A percentile compares a stretch with the other conserved stretches of the same genome.
Evolutionary conservation across 1,140 invertebrate genomes (phyloP).

Genomic region (Psix sp.): DNA sequence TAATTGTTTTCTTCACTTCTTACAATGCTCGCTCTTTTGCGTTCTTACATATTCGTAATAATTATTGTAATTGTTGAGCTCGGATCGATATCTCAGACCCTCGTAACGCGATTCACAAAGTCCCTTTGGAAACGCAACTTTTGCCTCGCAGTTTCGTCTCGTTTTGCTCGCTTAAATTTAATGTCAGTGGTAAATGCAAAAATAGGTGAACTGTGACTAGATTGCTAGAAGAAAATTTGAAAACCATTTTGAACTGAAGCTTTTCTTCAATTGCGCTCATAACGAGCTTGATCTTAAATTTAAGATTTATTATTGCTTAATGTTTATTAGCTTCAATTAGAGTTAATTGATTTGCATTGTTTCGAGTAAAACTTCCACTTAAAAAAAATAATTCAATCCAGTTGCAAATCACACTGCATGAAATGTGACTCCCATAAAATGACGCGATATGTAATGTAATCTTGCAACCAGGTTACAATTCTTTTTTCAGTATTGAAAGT

Average conservation of each 20-base stretch:
- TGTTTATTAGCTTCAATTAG: no score
- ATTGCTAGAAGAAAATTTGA: slow-evolving; percentile 31
- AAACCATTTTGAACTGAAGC: not conserved
- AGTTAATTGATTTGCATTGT: no score
- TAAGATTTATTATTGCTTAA: no score
- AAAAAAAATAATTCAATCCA: no score
- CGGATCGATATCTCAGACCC: slow-evolving; percentile 50
- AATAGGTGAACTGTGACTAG: slow-evolving; percentile 31
- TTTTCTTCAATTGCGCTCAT: not conserved
- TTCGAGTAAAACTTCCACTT: no score
- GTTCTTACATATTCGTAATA: slow-evolving; percentile 57
- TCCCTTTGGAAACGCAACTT: not conserved
- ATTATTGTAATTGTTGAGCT: slow-evolving; percentile 74
- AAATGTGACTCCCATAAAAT: no score
- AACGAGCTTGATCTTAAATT: not conserved
- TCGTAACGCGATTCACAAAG: slow-evolving; percentile 27
- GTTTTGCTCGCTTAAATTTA: no score
- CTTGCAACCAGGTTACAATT: no score
- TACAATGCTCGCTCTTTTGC: not conserved
- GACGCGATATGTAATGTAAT: no score
- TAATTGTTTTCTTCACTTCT: not conserved
- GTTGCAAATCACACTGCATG: no score
- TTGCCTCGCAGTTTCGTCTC: not conserved
- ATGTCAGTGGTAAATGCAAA: slow-evolving; percentile 14
- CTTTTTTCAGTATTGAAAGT: no score